Base-by-base conservation (phyloP, 1,140 invertebrate genomes). In the Notospermus geniculatus region DNA sequence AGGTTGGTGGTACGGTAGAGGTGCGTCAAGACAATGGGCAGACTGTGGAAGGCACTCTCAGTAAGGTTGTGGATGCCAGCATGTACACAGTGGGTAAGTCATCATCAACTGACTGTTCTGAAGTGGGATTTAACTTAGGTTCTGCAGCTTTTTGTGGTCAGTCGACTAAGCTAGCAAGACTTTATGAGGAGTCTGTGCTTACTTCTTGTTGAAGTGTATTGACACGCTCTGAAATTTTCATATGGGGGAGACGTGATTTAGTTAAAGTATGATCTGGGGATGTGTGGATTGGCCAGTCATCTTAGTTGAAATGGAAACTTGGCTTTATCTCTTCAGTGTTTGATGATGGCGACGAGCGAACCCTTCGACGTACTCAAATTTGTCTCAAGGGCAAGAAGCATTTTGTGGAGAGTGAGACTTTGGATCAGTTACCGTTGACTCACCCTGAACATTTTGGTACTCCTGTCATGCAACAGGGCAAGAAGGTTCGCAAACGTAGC, bases 291-390 rank as follows among this genome's bases (percentile, higher is more conserved):
- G n/a, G n/a, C n/a, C n/a, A n/a, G n/a, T n/a, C n/a, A n/a, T n/a
- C n/a, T n/a, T n/a, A n/a, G n/a, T n/a, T n/a, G n/a, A n/a, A n/a
- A n/a, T n/a, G n/a, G n/a, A n/a, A n/a, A 36, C 15, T 36, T 7
- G 4, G 4, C 32, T 15, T 36, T 27, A 74, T 62, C 65, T 80
- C n/a, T 83, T 39, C 71, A 89, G 95, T 98, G 1, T 99, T 99
- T 85, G 95, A 99, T 86, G 97, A 99, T 85, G 97, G 96, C 2
- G 97, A 99, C 78, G 97, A 98, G 61, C 94, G 93, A 30, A 97
- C 93, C 4, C 82, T 99, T 13, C 85, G 94, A 63, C 85, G 97
- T 63, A 95, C 92, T 11, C 95, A 96, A 4, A 83, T 99, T 19
- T 97, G 95, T 79, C 83, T 98, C 2, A 99, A 99, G 80, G 97